Percentiles rank a stretch among this genome's conserved stretches.
Conservation (phyloP, 2,888 invertebrate species). For the Nysson spinosus region DNA sequence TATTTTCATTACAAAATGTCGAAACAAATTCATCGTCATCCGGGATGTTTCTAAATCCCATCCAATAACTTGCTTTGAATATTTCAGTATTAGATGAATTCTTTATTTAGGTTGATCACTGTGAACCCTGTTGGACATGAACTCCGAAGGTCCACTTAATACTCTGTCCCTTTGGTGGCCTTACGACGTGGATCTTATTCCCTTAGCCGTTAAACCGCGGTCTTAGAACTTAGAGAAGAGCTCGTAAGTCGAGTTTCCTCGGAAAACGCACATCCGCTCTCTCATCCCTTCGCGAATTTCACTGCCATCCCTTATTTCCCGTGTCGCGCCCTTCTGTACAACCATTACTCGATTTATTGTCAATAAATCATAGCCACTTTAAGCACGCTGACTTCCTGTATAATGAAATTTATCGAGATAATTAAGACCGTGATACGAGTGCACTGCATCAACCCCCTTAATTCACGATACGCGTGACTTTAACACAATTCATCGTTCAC, state of each 20-base stretch:
- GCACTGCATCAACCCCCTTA: no score
- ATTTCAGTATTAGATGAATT: background rate
- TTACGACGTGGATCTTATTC: constrained; percentile 48
- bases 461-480: no score
- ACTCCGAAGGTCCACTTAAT: constrained; percentile 27
- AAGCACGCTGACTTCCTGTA: constrained; percentile 1
- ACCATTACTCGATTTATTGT: constrained; percentile 42
- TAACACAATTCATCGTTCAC: no score
- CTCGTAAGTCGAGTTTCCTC: constrained; percentile 50
- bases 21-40: no score
- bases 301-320: constrained; percentile 13
- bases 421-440: constrained; percentile 5
- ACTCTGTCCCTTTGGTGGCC: constrained; percentile 16
- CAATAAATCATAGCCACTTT: constrained; percentile 47
- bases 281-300: constrained; percentile 41
- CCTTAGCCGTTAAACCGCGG: constrained; percentile 51
- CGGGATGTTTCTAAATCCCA: no score
- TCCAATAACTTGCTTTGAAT: no score
- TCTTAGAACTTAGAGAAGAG: constrained; percentile 49
- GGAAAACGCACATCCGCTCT: constrained; percentile 36
- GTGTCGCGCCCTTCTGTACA: constrained; percentile 15
- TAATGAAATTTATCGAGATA: constrained; percentile 31
- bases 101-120: background rate
- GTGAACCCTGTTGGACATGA: constrained; percentile 12
- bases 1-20: no score